Base-by-base conservation (phyloP, 2,888 invertebrate genomes). In the Chloroclysta siterata region DNA sequence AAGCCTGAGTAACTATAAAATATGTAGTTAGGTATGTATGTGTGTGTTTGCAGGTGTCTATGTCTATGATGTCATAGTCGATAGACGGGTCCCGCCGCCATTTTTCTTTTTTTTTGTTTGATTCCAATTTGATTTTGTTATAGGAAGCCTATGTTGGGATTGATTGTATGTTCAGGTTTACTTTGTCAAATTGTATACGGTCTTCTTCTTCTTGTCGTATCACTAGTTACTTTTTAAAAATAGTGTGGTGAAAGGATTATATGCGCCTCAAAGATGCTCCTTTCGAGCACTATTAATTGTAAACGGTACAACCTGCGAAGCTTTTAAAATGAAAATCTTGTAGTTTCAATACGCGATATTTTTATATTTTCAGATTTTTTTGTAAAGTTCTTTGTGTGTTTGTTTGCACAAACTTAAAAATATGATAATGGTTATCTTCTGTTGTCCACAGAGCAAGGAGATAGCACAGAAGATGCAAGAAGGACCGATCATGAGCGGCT, bases 381-480 rank as follows among this genome's bases (percentile, higher is more conserved):
- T 22, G 22, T 22, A 22, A 22, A 22, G 22, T 22, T 22, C n/a
- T 22, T 22, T 22, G 22, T 22, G 22, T 22, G 22, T n/a, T n/a
- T 22, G 22, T 2, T 22, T 22, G 22, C 22, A n/a, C n/a, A 22
- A 22, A 22, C 22, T 22, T 22, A 22, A 22, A 33, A 6, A 8
- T 7, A 51, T 36, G 51, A 50, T 71, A 66, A 72, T 67, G 17
- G 33, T 60, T 36, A 57, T 61, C 51, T 51, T 72, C 8, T 62
- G 46, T 80, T 79, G 74, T 87, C 84, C 59, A 0, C 89, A 93
- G 92, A 89, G 67, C 87, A 88, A 72, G 89, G 88, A 63, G 88
- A 89, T 80, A 96, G 96, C 86, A 96, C 96, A 93, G 95, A 95
- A 82, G 96, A 96, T 93, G 95, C 94, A 77, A 93, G 95, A 88